These are phyloP conservation scores for Trichosurus vulpecula DNA, from an alignment of 2,797 vertebrate species.

Conservation along the genomic window DNA sequence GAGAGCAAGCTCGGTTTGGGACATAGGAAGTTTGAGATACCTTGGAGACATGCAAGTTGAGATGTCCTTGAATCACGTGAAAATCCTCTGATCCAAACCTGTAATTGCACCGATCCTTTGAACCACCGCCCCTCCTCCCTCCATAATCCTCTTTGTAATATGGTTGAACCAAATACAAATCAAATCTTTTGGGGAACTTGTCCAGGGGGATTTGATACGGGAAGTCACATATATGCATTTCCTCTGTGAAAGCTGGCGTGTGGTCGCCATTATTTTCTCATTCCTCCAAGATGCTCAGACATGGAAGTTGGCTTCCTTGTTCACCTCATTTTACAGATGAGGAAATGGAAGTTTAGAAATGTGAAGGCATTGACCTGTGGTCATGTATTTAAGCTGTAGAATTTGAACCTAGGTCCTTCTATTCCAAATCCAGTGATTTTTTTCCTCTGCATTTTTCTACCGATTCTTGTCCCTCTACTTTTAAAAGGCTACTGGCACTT, in stretches of 20 bases:
- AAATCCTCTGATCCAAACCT: background rate
- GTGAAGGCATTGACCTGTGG: background rate
- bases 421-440: background rate
- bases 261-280: background rate
- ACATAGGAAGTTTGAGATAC: background rate
- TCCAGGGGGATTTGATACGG: slow-evolving; percentile 8
- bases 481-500: background rate
- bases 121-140: background rate
- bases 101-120: background rate
- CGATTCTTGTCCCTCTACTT: background rate
- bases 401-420: background rate
- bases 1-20: background rate
- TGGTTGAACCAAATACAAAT: slow-evolving; percentile 16
- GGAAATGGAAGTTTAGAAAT: background rate
- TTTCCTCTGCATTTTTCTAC: background rate
- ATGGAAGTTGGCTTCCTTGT: no score
- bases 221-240: background rate
- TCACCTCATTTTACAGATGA: background rate
- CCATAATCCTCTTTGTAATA: background rate
- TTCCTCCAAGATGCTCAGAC: background rate
- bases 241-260: background rate
- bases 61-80: background rate
- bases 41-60: background rate
- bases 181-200: background rate
- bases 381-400: background rate